These are phyloP conservation scores for Microtus montanus DNA, from an alignment of 2,113 vertebrate species.

Conservation along the genomic window DNA sequence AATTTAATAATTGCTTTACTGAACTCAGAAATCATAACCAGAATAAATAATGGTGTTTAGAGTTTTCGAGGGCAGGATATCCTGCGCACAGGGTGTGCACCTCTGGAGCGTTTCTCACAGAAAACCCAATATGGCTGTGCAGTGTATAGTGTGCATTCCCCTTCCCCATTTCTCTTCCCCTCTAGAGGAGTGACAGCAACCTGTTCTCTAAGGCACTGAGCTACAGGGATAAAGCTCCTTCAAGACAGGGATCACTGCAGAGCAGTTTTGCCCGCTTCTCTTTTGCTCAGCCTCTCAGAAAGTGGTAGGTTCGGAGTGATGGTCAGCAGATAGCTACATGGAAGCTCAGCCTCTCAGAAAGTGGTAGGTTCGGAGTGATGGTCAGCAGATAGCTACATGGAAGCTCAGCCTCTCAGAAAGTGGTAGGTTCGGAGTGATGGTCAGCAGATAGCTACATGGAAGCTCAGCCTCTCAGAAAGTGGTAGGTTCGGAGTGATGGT, in stretches of 20 bases:
- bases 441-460: neutral
- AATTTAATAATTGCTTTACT: neutral
- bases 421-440: neutral
- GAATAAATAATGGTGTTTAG: neutral
- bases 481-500: neutral
- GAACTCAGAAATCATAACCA: neutral
- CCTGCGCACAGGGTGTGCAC: neutral
- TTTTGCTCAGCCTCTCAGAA: neutral
- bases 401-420: neutral
- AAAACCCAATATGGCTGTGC: neutral
- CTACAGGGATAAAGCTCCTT: neutral
- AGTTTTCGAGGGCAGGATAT: neutral
- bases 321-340: neutral
- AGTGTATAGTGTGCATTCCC: neutral
- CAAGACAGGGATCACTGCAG: neutral
- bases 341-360: neutral
- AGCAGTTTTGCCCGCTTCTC: neutral
- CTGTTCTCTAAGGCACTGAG: neutral
- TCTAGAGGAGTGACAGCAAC: neutral
- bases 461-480: neutral
- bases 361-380: neutral
- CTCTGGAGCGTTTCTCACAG: neutral
- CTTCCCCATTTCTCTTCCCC: neutral
- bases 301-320: conserved; percentile 7
- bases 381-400: neutral